A percentile compares a stretch with the other conserved stretches of the same genome.
phyloP scores from a whole-genome alignment of 1,140 invertebrate species.

The Nymphalis io region DNA sequence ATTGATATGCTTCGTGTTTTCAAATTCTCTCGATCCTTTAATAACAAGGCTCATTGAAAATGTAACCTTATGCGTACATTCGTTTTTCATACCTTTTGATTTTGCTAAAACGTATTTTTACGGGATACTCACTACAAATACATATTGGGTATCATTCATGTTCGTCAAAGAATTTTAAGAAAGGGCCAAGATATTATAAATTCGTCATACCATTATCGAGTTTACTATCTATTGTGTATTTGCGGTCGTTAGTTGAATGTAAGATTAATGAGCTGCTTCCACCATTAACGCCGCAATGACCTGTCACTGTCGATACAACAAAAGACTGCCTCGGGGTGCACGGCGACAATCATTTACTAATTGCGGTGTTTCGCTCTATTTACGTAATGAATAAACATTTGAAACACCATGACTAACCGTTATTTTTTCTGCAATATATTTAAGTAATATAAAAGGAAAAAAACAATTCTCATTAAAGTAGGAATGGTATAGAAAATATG shows the following conservation, averaged over 20 bases:
- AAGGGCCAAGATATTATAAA: conserved; percentile 58
- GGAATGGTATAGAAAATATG: background rate
- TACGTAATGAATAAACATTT: conserved; percentile 32
- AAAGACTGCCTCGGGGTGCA: conserved; percentile 50
- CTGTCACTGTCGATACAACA: conserved; percentile 62
- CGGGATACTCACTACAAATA: background rate
- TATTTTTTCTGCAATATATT: background rate
- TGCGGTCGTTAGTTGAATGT: conserved; percentile 65
- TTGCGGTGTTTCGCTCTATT: conserved; percentile 40
- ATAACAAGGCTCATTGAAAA: background rate
- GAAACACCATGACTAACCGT: background rate
- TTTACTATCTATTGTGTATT: conserved; percentile 64
- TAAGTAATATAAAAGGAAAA: background rate
- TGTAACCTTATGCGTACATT: background rate
- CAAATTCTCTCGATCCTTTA: conserved; percentile 4
- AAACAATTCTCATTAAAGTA: background rate
- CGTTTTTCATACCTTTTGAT: background rate
- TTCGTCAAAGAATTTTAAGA: background rate
- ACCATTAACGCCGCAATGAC: conserved; percentile 57
- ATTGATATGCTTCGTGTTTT: background rate
- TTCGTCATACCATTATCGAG: conserved; percentile 62
- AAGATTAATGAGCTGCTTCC: conserved; percentile 70
- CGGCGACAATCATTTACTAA: conserved; percentile 52
- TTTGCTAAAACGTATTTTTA: background rate
- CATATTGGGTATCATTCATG: background rate